Base-by-base conservation (phyloP, 2,797 vertebrate genomes). In the Pitangus sulphuratus region DNA sequence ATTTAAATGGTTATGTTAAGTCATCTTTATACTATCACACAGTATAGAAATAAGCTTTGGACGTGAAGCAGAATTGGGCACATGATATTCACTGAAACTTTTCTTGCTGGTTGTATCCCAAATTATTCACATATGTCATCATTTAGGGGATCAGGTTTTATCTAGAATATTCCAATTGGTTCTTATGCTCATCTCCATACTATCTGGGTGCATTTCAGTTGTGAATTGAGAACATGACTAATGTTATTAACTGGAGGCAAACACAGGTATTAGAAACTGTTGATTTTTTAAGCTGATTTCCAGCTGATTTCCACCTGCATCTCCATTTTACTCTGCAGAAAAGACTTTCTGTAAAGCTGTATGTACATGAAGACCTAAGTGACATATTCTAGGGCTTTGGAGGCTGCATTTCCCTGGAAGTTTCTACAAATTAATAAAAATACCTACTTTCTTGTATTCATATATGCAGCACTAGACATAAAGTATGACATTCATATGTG, bases 261-360 rank as follows among this genome's bases (percentile, higher is more conserved):
- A 79, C 87, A 90, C 72, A 84, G 85, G 77, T 95, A 87, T 93
- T 94, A 95, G 87, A 56, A 94, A 42, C 58, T 88, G 94, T 95
- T 95, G 87, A 88, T 94, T 94, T 94, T 93, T 80, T 85, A 95
- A 95, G 93, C 91, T 93, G 85, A 86, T 96, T 95, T 93, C 91
- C 82, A 64, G 74, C 87, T 88, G 76, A n/a, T n/a, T 91, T 93
- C 87, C 54, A 78, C 85, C 77, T 81, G 16, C 76, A 48, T 1
- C 62, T 87, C 54, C 58, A 28, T 95, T 95, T 90, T 19, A 58
- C 31, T 90, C 47, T 80, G 85, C 66, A 94, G 85, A 94, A 96
- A 70, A 74, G 44, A 76, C 21, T 84, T 94, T 80, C 91, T 83
- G 8, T 76, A 31, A 74, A 91, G 65, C 79, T 87, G 12, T n/a